Evolutionary conservation across 2,797 vertebrate genomes (phyloP), one percentile per base, ranked within the genome.

Genomic region (Tangara arthus): DNA sequence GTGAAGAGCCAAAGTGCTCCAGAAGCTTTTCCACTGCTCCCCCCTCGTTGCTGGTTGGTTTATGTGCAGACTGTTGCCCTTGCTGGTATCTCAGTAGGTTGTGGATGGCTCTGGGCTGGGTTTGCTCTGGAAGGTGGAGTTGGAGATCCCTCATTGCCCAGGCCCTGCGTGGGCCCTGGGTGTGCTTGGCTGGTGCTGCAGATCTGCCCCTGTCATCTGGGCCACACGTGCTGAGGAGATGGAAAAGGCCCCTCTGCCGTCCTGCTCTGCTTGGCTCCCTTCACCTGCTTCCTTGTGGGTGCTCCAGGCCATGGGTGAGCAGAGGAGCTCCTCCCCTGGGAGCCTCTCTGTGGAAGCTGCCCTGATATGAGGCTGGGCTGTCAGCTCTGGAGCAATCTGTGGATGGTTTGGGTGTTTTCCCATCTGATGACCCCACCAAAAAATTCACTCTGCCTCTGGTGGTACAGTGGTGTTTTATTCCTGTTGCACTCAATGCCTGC

Each of bases 301-400:
- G 82, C 57, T 50, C 17, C 59, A 15, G 46, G 39, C 87, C 24
- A 0, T 35, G 50, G 81, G 35, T 82, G 87, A 78, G 35, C 53
- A 37, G 50, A 15, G 39, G 41, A 71, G 44, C 50, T 47, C 20
- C 13, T 68, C 15, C n/a, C n/a, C 56, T 70, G 87, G 81, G 49
- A 87, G 5, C 28, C 11, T n/a, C 46, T 82, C 24, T 24, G 0
- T 41, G 70, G 61, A 65, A 86, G 46, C 65, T 83, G 61, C 20
- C 37, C 0, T 0, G 21, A 37, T 0, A 0, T 63, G 91, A 89
- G 71, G 59, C 52, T 89, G 53, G 44, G 41, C 66, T 5, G 2
- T 71, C 76, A 83, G 46, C 72, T 81, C 44, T 49, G 13, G 75
- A 60, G 79, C 60, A 73, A 47, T 55, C 70, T 61, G 18, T 34